Percentiles rank a stretch among this genome's conserved stretches.
Evolutionary conservation across 2,888 invertebrate genomes (phyloP).

Genomic region (Actias luna): DNA sequence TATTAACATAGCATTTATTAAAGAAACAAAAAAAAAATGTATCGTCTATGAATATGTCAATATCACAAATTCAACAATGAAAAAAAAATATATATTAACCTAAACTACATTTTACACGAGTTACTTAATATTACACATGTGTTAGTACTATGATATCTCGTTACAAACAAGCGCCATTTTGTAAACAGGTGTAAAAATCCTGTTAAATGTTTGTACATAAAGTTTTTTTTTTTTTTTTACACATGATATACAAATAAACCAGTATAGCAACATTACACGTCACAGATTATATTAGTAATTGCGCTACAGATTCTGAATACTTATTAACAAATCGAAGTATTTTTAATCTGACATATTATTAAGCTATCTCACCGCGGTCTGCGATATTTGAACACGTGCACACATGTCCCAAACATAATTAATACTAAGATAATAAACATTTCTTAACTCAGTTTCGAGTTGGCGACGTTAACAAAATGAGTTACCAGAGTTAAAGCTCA

Average conservation of each 20-base stretch:
- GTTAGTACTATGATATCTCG: not conserved
- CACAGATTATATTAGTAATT: not conserved
- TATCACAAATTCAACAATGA: slow-evolving; percentile 2
- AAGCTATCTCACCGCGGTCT: not conserved
- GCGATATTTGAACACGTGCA: not conserved
- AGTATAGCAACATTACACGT: not conserved
- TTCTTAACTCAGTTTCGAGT: too few species aligned
- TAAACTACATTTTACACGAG: not conserved
- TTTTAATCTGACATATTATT: not conserved
- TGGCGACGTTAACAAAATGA: too few species aligned
- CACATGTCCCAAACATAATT: too few species aligned
- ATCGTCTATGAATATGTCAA: not conserved
- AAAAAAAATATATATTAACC: not conserved
- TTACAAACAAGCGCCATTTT: not conserved
- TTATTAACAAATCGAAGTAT: not conserved
- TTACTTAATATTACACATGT: not conserved
- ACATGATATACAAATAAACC: not conserved
- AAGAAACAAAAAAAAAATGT: not conserved
- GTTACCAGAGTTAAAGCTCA: not conserved
- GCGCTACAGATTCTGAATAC: not conserved
- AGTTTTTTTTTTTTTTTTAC: not conserved
- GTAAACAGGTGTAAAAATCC: not conserved
- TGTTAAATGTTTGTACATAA: not conserved
- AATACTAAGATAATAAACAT: too few species aligned
- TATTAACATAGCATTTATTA: slow-evolving; percentile 5